Conservation (phyloP, 2,797 vertebrate species). For the Orestias chungarensis region DNA sequence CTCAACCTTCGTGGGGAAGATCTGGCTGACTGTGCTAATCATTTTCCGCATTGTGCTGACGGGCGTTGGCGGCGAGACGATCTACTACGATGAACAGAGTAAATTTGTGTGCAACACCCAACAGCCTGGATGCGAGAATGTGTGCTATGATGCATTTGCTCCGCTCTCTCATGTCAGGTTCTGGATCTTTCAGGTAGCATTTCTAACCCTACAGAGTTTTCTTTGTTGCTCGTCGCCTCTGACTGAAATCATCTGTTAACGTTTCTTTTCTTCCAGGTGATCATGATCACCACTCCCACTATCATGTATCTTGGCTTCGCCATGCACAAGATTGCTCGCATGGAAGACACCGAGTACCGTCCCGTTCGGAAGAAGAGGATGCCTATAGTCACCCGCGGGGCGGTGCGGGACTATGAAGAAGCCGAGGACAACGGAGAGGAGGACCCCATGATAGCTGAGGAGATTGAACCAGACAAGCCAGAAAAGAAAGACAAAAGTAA, state of each 20-base stretch:
- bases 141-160: constrained; percentile 89
- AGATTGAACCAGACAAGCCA: constrained; percentile 81
- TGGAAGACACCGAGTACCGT: constrained; percentile 68
- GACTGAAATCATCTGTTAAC: no score
- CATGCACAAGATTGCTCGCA: constrained; percentile 87
- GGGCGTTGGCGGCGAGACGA: constrained; percentile 88
- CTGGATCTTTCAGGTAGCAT: constrained; percentile 88
- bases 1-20: constrained; percentile 91
- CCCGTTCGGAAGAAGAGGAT: constrained; percentile 58
- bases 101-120: constrained; percentile 90
- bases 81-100: constrained; percentile 93
- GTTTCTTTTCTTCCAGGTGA: constrained; percentile 74
- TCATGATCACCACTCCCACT: constrained; percentile 87
- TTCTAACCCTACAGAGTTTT: not conserved
- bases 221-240: not conserved
- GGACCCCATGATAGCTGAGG: constrained; percentile 89
- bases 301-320: constrained; percentile 92
- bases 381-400: constrained; percentile 78
- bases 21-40: constrained; percentile 90
- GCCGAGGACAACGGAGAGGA: constrained; percentile 87
- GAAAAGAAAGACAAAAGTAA: constrained; percentile 61
- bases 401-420: constrained; percentile 85
- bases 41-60: constrained; percentile 92
- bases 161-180: constrained; percentile 90
- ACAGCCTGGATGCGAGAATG: constrained; percentile 91